Percentiles rank a stretch among this genome's conserved stretches.
phyloP scores from a whole-genome alignment of 2,888 invertebrate species.

The Eudemis profundana region DNA sequence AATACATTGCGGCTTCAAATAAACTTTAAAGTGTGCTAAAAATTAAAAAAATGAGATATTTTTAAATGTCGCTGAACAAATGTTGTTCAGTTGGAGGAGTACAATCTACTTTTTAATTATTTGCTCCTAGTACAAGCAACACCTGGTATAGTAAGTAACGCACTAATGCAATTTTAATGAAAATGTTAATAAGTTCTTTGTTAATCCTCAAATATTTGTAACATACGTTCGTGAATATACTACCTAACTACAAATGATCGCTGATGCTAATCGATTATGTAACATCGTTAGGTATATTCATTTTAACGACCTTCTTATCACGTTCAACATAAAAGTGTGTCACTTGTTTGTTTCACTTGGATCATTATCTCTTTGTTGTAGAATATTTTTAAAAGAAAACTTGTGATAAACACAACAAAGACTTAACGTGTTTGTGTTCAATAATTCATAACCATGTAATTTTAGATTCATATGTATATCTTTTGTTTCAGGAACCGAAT shows the following conservation, averaged over 20 bases:
- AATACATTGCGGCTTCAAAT: too few relatives aligned
- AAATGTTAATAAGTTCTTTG: not conserved
- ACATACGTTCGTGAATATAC: not conserved
- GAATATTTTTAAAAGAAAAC: constrained; percentile 13
- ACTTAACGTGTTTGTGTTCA: constrained; percentile 5
- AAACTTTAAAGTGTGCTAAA: too few relatives aligned
- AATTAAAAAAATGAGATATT: too few relatives aligned
- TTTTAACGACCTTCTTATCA: constrained; percentile 26
- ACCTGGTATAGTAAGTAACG: too few relatives aligned
- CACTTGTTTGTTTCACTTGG: constrained; percentile 25
- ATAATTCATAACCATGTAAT: constrained; percentile 25
- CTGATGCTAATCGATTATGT: constrained; percentile 22
- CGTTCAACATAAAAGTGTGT: constrained; percentile 17
- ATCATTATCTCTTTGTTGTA: constrained; percentile 30
- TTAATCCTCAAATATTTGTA: not conserved
- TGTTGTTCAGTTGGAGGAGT: too few relatives aligned
- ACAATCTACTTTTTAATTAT: too few relatives aligned
- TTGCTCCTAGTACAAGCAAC: too few relatives aligned
- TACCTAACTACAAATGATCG: not conserved
- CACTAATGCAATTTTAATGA: not conserved
- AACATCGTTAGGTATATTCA: constrained; percentile 3
- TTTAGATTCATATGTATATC: constrained; percentile 30
- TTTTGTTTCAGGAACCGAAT: constrained; percentile 54
- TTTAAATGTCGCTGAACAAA: too few relatives aligned
- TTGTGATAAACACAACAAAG: constrained; percentile 21